Evolutionary conservation across 2,797 vertebrate genomes (phyloP), one percentile per base, ranked within the genome.

Genomic region (Lagocephalus sceleratus): DNA sequence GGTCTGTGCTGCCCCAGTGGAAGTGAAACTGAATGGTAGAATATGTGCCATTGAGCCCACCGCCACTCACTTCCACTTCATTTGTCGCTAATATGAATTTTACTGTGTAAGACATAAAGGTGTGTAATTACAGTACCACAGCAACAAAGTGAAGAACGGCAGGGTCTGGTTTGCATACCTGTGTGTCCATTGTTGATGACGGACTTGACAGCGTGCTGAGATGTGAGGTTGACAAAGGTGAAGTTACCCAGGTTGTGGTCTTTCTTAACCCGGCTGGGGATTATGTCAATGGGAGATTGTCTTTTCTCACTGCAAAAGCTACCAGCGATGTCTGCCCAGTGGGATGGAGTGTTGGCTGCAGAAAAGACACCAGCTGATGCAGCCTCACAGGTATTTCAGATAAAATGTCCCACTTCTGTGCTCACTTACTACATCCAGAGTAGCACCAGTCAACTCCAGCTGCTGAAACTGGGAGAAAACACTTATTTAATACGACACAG

Each of bases 261-360:
- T 0, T 0, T 52, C 3, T 22, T 1, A 11, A 74, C 61, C 0
- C 19, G 0, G 9, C 0, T 12, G 6, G 74, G 74, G 47, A 6
- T 0, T 1, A 91, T 90, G 45, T 90, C 6, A 15, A 92, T 60
- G 0, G 89, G 88, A 38, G 90, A 92, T 61, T 92, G 90, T 0
- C 21, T 65, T 0, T 5, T 0, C 1, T 15, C 76, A 10, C 57
- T 75, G 22, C 90, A 90, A 9, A 17, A 23, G 14, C 66, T 20
- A 1, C 32, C 60, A 0, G 6, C 0, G 4, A 85, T 5, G 0
- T 51, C 3, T 1, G 0, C 1, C 90, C 90, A 92, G 0, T 70
- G 10, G 0, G 0, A 1, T 0, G 81, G 84, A 0, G 32, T 45
- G 35, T 79, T 20, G 0, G 10, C 89, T 90, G 2, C 20, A 12